phyloP scores from a whole-genome alignment of 1,140 invertebrate species.

The Drosophila fuyamai region DNA sequence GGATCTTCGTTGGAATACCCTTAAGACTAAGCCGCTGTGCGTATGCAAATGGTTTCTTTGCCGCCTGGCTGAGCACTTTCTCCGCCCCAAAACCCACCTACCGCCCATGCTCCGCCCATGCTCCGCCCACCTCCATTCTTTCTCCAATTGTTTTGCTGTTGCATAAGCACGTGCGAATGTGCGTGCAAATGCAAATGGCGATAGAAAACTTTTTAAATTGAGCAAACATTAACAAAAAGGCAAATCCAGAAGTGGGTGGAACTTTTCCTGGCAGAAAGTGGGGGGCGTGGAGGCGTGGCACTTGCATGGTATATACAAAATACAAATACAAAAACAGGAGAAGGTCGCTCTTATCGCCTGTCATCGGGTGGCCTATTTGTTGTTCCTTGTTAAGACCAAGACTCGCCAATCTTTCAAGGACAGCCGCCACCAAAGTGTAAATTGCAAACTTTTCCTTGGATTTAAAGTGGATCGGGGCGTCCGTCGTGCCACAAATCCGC shows the following conservation, averaged over 20 bases:
- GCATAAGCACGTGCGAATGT: constrained; percentile 77
- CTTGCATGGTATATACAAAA: constrained; percentile 27
- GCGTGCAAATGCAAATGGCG: constrained; percentile 80
- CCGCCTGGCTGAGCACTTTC: constrained; percentile 60
- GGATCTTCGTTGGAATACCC: constrained; percentile 21
- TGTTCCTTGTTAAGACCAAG: constrained; percentile 60
- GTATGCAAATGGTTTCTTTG: constrained; percentile 76
- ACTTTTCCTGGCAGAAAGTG: neutral
- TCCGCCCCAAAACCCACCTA: constrained; percentile 12
- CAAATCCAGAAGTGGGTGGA: constrained; percentile 37
- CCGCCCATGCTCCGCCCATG: constrained; percentile 3
- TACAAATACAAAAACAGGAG: constrained; percentile 16
- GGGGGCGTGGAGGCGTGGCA: constrained; percentile 2
- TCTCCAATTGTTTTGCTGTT: constrained; percentile 42
- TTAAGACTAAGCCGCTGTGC: constrained; percentile 49
- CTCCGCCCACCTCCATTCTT: too few relatives aligned
- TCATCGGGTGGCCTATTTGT: constrained; percentile 72
- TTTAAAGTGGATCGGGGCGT: neutral
- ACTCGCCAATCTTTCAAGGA: constrained; percentile 74
- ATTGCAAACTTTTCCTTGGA: constrained; percentile 61
- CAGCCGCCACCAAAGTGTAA: constrained; percentile 71
- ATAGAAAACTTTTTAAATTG: constrained; percentile 82
- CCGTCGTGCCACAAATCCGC: constrained; percentile 64
- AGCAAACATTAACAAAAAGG: constrained; percentile 79
- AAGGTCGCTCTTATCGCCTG: constrained; percentile 64